Conservation (phyloP, 1,140 invertebrate species). For the Lasioglossum albipes region DNA sequence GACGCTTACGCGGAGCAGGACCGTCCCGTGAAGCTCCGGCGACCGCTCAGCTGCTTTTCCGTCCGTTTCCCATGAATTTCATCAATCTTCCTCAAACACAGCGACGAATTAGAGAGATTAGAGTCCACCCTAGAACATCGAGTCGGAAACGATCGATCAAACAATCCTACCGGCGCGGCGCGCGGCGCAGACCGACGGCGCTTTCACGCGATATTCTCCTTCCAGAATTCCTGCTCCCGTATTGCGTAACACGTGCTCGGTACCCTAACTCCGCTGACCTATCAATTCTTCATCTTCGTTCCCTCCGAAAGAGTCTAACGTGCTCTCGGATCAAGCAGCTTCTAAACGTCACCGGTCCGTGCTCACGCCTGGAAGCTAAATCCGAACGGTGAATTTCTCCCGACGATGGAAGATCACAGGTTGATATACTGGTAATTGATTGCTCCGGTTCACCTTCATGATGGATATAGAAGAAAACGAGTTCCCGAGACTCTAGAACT, state of each 20-base stretch:
- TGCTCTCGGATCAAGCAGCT: not conserved
- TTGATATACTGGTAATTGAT: constrained; percentile 1
- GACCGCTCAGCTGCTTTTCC: not conserved
- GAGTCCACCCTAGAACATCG: constrained; percentile 15
- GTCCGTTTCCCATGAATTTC: constrained; percentile 1
- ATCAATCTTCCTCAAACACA: constrained; percentile 20
- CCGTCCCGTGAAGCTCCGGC: not conserved
- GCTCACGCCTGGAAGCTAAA: not conserved
- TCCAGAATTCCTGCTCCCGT: not conserved
- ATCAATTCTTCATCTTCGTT: not conserved
- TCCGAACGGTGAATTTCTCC: not conserved
- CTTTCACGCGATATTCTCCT: not conserved
- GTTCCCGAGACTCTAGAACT: not conserved
- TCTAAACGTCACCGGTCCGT: not conserved
- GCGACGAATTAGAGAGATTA: constrained; percentile 32
- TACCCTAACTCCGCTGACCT: not conserved
- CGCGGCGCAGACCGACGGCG: not conserved
- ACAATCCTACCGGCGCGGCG: constrained; percentile 9
- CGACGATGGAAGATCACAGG: not conserved
- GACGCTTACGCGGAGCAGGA: not conserved
- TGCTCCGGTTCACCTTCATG: not conserved
- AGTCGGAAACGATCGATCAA: constrained; percentile 50
- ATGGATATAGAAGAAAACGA: not conserved
- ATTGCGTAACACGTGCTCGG: not conserved
- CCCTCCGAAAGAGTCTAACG: not conserved